phyloP scores from a whole-genome alignment of 2,888 invertebrate species.

The Ennomos fuscantarius region DNA sequence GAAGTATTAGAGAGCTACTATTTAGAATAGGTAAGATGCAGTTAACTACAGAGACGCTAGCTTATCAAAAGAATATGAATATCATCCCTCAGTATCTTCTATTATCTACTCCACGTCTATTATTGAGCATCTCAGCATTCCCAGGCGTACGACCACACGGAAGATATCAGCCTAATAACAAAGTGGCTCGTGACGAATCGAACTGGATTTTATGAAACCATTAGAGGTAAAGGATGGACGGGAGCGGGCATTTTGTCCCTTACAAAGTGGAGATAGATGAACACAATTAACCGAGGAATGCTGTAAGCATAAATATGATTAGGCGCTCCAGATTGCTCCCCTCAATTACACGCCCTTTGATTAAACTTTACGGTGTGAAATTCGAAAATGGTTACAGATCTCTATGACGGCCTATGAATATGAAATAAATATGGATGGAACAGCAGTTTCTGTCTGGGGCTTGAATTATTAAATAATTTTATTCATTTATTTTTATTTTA shows the following conservation, averaged over 20 bases:
- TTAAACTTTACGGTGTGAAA: constrained; percentile 35
- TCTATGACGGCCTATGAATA: constrained; percentile 7
- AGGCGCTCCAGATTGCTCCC: constrained; percentile 20
- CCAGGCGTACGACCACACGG: constrained; percentile 38
- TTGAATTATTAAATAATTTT: too few relatives aligned
- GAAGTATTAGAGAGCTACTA: background rate
- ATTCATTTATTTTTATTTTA: too few relatives aligned
- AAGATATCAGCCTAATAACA: constrained; percentile 53
- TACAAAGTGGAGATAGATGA: constrained; percentile 21
- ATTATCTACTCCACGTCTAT: constrained; percentile 2
- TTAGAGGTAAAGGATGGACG: constrained; percentile 40
- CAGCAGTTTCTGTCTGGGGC: constrained; percentile 5
- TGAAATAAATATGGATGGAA: constrained; percentile 14
- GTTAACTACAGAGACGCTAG: too few relatives aligned
- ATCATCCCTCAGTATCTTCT: too few relatives aligned
- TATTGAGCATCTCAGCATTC: background rate
- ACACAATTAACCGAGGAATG: constrained; percentile 36
- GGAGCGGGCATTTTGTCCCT: constrained; percentile 26
- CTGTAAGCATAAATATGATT: constrained; percentile 32
- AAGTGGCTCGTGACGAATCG: constrained; percentile 57
- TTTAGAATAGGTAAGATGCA: too few relatives aligned
- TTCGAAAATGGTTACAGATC: constrained; percentile 17
- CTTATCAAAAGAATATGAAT: too few relatives aligned
- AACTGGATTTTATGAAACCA: constrained; percentile 53
- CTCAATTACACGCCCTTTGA: constrained; percentile 37